Conservation (phyloP, 1,140 invertebrate species). For the Drosophila bipectinata region DNA sequence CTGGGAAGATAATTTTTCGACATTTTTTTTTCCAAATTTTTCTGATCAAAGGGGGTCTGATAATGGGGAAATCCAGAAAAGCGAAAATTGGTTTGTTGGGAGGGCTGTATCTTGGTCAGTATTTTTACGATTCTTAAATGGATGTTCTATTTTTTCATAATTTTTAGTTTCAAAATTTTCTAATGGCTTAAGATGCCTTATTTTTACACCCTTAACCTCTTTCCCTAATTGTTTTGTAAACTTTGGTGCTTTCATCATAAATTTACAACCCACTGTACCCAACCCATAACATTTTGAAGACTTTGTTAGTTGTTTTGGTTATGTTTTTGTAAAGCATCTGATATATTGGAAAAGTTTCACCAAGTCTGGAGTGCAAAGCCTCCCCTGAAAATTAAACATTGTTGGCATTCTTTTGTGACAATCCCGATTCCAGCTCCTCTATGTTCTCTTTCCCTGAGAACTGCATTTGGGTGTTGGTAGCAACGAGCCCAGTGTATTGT, state of each 20-base stretch:
- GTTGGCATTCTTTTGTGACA: constrained; percentile 32
- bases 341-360: constrained; percentile 77
- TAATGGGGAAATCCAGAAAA: too few relatives aligned
- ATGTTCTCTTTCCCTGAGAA: neutral
- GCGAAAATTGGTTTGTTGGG: too few relatives aligned
- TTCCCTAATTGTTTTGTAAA: neutral
- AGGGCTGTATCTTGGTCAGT: too few relatives aligned
- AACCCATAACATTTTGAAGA: constrained; percentile 19
- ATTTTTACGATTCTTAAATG: too few relatives aligned
- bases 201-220: neutral
- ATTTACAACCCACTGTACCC: constrained; percentile 1
- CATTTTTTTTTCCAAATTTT: too few relatives aligned
- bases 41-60: too few relatives aligned
- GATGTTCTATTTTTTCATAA: neutral
- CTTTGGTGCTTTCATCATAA: neutral
- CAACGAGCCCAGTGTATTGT: constrained; percentile 29
- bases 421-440: neutral
- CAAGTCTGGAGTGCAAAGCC: constrained; percentile 34
- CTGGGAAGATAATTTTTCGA: too few relatives aligned
- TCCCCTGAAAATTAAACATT: constrained; percentile 66
- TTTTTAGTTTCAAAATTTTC: neutral
- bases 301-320: constrained; percentile 61
- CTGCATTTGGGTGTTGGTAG: constrained; percentile 1
- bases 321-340: constrained; percentile 70
- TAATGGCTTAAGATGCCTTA: neutral